phyloP scores from a whole-genome alignment of 1,140 invertebrate species.

The Venturia canescens region DNA sequence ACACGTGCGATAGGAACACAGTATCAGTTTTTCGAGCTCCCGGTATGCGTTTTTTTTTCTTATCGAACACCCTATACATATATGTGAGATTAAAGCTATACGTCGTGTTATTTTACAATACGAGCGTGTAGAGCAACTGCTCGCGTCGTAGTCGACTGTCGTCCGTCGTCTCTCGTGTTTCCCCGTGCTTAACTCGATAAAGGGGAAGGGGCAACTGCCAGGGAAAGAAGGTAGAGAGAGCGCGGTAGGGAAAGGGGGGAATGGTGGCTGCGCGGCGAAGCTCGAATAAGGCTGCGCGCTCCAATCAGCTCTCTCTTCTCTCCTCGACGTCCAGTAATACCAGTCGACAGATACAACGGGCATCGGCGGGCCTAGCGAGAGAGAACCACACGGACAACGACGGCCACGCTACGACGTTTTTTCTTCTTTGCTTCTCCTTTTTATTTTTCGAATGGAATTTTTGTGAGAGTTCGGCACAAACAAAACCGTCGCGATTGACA shows the following conservation, averaged over 20 bases:
- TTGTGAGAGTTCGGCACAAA: conserved; percentile 17
- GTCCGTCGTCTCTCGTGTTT: too few relatives aligned
- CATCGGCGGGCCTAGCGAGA: conserved; percentile 54
- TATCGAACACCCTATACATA: too few relatives aligned
- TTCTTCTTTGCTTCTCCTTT: conserved; percentile 46
- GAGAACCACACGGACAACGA: conserved; percentile 30
- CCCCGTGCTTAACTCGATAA: too few relatives aligned
- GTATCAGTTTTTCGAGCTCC: too few relatives aligned
- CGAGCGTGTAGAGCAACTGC: too few relatives aligned
- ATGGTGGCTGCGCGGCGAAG: conserved; percentile 38
- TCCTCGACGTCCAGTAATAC: conserved; percentile 67
- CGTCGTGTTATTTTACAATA: too few relatives aligned
- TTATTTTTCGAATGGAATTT: conserved; percentile 31
- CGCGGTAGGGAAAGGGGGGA: too few relatives aligned
- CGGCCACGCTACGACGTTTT: conserved; percentile 28
- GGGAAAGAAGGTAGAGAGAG: conserved; percentile 1
- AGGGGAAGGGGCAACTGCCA: too few relatives aligned
- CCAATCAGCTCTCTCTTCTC: conserved; percentile 66
- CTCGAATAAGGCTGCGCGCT: conserved; percentile 48
- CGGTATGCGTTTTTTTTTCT: too few relatives aligned
- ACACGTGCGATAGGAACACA: too few relatives aligned
- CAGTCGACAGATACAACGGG: conserved; percentile 65
- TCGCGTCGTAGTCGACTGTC: too few relatives aligned
- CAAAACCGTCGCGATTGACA: conserved; percentile 39
- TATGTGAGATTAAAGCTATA: too few relatives aligned